Conservation (phyloP, 2,797 vertebrate species). For the Microhierax caerulescens region DNA sequence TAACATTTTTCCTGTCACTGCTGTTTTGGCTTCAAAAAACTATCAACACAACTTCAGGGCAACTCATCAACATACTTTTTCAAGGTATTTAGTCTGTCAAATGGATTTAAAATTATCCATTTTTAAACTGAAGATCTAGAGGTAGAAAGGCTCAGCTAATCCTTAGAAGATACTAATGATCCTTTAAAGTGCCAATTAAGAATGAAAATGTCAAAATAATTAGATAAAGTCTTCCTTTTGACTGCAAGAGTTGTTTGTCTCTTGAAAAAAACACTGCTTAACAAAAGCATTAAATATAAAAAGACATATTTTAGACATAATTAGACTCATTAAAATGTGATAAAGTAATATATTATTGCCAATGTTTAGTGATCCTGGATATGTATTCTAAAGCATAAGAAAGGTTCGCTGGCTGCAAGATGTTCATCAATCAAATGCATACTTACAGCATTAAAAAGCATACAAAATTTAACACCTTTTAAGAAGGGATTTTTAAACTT, state of each 20-base stretch:
- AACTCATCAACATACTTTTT: background rate
- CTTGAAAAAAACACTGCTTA: background rate
- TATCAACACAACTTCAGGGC: background rate
- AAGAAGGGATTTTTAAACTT: background rate
- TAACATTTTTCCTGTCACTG: background rate
- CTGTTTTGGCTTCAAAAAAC: background rate
- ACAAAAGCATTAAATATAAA: background rate
- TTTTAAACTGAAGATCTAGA: background rate
- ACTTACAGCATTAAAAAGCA: background rate
- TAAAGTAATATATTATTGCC: background rate
- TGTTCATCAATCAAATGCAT: background rate
- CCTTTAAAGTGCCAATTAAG: background rate
- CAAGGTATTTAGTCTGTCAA: background rate
- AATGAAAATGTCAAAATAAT: constrained; percentile 42
- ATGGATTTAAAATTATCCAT: background rate
- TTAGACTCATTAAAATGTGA: background rate
- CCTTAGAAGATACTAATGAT: background rate
- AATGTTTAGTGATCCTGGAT: background rate
- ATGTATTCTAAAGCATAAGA: background rate
- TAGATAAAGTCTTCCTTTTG: background rate
- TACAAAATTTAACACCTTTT: background rate
- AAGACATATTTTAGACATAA: background rate
- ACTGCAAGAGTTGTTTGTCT: background rate
- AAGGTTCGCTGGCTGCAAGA: background rate
- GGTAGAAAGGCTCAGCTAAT: background rate